phyloP scores from a whole-genome alignment of 2,888 invertebrate genomes.

The Agrypnus murinus region DNA sequence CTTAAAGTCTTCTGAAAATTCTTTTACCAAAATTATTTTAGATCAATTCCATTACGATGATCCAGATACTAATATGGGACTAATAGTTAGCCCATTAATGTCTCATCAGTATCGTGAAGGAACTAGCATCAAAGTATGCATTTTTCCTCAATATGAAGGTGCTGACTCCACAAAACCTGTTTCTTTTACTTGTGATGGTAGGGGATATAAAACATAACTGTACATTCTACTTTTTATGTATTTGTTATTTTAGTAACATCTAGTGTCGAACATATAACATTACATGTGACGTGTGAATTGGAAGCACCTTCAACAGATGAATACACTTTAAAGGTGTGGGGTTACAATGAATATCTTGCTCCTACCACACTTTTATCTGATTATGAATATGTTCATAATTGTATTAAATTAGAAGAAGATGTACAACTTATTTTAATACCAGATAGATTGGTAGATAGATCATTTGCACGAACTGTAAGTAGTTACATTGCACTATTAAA shows the following conservation, averaged over 20 bases:
- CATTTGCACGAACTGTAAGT: constrained; percentile 84
- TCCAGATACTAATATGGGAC: constrained; percentile 87
- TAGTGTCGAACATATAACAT: constrained; percentile 88
- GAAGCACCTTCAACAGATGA: constrained; percentile 75
- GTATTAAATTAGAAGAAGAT: constrained; percentile 94
- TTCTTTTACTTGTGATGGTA: constrained; percentile 94
- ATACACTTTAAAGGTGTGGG: constrained; percentile 84
- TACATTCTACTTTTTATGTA: constrained; percentile 15
- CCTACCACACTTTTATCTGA: constrained; percentile 89
- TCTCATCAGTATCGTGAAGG: constrained; percentile 84
- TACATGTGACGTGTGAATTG: constrained; percentile 87
- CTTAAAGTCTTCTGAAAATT: too few species aligned
- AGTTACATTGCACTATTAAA: neutral
- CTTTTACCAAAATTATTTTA: too few species aligned
- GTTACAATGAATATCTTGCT: constrained; percentile 91
- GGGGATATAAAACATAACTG: constrained; percentile 61
- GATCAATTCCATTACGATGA: constrained; percentile 85
- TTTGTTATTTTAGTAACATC: constrained; percentile 82
- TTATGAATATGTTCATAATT: constrained; percentile 94
- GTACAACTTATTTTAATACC: constrained; percentile 81
- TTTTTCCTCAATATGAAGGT: constrained; percentile 77
- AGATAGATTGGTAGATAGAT: constrained; percentile 79
- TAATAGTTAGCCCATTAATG: constrained; percentile 91
- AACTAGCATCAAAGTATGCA: constrained; percentile 92
- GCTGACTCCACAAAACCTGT: constrained; percentile 76